Percentiles rank a stretch among this genome's conserved stretches.
Evolutionary conservation across 2,888 invertebrate species (phyloP).

Genomic region (Mythimna pallens): DNA sequence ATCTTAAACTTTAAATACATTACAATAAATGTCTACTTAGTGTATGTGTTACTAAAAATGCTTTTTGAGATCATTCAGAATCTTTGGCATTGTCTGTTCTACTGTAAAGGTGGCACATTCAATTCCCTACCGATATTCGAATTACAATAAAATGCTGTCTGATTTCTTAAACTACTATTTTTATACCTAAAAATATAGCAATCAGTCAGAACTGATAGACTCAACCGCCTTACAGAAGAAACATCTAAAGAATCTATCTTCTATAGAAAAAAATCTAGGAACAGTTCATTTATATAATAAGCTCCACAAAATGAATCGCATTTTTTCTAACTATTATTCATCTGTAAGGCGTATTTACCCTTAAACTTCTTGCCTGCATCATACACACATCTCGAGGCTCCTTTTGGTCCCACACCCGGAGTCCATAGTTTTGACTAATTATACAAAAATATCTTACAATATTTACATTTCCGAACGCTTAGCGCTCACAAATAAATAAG

Average conservation of each 20-base stretch:
- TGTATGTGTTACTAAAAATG: conserved; percentile 56
- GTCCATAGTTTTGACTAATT: conserved; percentile 51
- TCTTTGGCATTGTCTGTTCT: conserved; percentile 64
- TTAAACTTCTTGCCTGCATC: conserved; percentile 9
- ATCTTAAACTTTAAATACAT: conserved; percentile 53
- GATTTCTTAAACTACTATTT: conserved; percentile 39
- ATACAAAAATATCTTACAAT: conserved; percentile 64
- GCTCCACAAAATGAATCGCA: not conserved
- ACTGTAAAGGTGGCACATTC: conserved; percentile 65
- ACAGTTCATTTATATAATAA: not conserved
- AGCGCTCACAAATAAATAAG: conserved; percentile 36
- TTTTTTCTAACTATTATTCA: not conserved
- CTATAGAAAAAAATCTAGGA: not conserved
- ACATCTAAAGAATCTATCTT: not conserved
- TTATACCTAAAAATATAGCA: conserved; percentile 45
- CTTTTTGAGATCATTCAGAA: conserved; percentile 64
- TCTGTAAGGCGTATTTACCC: conserved; percentile 33
- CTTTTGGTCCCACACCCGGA: conserved; percentile 61
- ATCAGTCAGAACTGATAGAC: conserved; percentile 55
- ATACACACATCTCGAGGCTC: conserved; percentile 5
- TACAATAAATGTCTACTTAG: conserved; percentile 47
- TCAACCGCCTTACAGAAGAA: conserved; percentile 38
- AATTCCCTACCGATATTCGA: conserved; percentile 50
- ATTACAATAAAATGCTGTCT: conserved; percentile 59
- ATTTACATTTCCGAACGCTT: conserved; percentile 61